Percentiles rank a stretch among this genome's conserved stretches.
These are phyloP conservation scores for Ommatoiulus sabulosus DNA, from an alignment of 2,888 invertebrate species.

Conservation along the genomic window DNA sequence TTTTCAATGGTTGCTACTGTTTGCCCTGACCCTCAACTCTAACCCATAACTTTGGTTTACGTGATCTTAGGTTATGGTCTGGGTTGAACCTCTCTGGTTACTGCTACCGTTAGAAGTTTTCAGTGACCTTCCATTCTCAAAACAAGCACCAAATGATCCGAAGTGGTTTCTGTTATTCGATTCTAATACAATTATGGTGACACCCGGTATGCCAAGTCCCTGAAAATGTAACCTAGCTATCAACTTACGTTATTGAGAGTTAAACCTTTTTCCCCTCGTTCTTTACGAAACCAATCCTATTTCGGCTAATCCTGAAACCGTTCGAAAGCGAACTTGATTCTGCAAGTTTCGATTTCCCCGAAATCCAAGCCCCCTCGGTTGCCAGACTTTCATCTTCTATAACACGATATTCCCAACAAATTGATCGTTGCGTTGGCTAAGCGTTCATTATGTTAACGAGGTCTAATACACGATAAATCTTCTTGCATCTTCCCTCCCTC, in stretches of 20 bases:
- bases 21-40: too few relatives aligned
- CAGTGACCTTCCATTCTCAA: too few relatives aligned
- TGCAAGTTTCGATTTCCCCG: neutral
- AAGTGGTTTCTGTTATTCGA: too few relatives aligned
- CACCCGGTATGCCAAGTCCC: neutral
- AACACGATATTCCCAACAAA: neutral
- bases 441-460: neutral
- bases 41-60: too few relatives aligned
- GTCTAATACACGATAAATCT: conserved; percentile 8
- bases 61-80: too few relatives aligned
- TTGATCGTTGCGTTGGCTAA: neutral
- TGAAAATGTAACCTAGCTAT: neutral
- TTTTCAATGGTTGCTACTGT: too few relatives aligned
- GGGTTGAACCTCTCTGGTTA: too few relatives aligned
- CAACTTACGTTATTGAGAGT: neutral
- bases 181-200: neutral
- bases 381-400: neutral
- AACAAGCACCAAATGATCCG: too few relatives aligned
- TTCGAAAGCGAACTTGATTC: neutral
- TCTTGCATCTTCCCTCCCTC: neutral
- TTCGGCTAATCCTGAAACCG: neutral
- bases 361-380: neutral
- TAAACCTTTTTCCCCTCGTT: neutral
- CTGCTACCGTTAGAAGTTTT: too few relatives aligned
- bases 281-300: neutral